Conservation (phyloP, 2,797 vertebrate species). For the Vireo griseus region DNA sequence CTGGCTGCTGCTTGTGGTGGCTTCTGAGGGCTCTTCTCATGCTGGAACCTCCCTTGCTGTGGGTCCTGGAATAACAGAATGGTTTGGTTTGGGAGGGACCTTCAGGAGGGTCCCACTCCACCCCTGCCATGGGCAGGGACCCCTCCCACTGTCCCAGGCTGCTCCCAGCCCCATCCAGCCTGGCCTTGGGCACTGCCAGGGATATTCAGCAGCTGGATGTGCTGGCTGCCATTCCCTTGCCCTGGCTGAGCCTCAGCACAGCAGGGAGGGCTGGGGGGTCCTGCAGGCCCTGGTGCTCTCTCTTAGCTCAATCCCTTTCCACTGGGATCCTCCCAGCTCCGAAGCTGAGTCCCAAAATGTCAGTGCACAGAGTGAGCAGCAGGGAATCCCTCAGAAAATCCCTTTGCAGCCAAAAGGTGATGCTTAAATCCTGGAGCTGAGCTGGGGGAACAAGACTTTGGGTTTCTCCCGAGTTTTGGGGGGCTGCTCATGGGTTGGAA, state of each 20-base stretch:
- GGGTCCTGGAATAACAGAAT: background rate
- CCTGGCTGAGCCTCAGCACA: background rate
- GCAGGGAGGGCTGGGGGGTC: background rate
- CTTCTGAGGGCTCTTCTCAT: background rate
- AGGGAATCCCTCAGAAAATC: background rate
- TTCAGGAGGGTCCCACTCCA: background rate
- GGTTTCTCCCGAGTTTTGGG: background rate
- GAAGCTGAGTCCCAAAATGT: background rate
- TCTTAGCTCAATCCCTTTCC: background rate
- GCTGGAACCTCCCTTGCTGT: background rate
- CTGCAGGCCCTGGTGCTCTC: background rate
- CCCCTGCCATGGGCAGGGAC: background rate
- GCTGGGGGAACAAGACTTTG: accelerated
- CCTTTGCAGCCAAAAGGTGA: background rate
- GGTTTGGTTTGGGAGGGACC: background rate
- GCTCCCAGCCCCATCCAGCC: background rate
- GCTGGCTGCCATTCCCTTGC: background rate
- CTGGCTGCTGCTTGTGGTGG: background rate
- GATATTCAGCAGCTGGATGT: background rate
- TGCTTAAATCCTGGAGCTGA: background rate
- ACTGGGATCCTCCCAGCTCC: background rate
- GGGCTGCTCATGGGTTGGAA: background rate
- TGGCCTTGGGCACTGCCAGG: background rate
- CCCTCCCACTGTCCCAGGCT: background rate
- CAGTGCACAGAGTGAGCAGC: background rate